Evolutionary conservation across 2,797 vertebrate species (phyloP).

Genomic region (Microctenopoma lineatum): DNA sequence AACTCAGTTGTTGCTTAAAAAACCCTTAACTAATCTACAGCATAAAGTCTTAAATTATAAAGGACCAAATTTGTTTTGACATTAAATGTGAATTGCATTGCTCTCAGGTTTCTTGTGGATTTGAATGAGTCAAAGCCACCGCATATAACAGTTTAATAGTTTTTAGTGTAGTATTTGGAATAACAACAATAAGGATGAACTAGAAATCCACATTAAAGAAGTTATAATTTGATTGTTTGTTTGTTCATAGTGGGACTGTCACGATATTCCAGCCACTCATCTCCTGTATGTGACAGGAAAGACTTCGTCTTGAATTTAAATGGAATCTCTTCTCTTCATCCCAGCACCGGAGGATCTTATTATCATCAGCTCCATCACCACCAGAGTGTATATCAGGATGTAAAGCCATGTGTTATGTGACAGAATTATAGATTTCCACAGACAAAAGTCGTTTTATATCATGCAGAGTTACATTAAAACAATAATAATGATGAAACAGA

Average conservation of each 20-base stretch:
- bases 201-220: too few species aligned
- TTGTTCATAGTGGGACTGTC: constrained; percentile 89
- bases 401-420: constrained; percentile 96
- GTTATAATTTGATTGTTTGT: constrained; percentile 16
- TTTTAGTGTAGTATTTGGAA: background rate
- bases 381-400: constrained; percentile 93
- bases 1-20: background rate
- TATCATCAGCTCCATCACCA: constrained; percentile 87
- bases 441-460: background rate
- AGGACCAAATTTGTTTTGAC: too few species aligned
- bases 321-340: constrained; percentile 94
- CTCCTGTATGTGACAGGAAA: constrained; percentile 93
- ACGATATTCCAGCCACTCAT: constrained; percentile 91
- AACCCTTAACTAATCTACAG: background rate
- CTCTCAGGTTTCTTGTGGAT: too few species aligned
- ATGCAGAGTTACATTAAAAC: background rate
- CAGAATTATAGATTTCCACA: background rate
- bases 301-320: constrained; percentile 97
- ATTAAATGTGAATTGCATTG: too few species aligned
- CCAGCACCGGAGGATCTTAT: constrained; percentile 89
- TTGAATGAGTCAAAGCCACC: too few species aligned
- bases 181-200: background rate
- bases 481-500: background rate
- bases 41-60: background rate
- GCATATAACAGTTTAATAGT: too few species aligned